These are phyloP conservation scores for Colinus virginianus DNA, from an alignment of 2,113 vertebrate genomes.

Conservation along the genomic window DNA sequence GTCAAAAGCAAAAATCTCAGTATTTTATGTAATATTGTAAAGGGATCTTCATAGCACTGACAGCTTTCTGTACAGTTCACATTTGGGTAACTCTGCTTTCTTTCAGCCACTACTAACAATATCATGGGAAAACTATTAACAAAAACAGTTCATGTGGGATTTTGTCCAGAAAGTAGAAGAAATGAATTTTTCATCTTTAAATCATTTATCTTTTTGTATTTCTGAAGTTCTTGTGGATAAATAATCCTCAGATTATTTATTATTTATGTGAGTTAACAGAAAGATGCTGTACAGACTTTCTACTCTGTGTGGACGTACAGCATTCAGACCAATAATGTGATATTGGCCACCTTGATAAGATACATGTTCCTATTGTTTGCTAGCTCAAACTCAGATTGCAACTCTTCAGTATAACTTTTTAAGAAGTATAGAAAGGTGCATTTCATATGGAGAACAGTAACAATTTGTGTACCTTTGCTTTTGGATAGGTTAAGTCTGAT, in stretches of 20 bases:
- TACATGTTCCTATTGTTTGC: background rate
- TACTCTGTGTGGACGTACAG: fast-evolving
- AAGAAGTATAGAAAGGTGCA: background rate
- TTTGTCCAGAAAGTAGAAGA: background rate
- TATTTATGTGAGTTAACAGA: background rate
- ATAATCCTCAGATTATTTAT: background rate
- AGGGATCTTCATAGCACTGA: background rate
- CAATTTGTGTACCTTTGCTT: background rate
- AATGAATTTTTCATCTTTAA: background rate
- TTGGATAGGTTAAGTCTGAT: slow-evolving; percentile 82
- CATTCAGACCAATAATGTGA: background rate
- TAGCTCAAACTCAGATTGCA: background rate
- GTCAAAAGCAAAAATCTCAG: background rate
- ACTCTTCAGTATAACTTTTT: background rate
- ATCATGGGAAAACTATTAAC: background rate
- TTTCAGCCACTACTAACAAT: background rate
- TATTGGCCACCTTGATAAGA: background rate
- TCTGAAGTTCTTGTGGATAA: background rate
- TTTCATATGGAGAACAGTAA: background rate
- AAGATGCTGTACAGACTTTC: background rate
- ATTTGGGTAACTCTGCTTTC: background rate
- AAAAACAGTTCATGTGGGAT: background rate
- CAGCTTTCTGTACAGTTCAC: background rate
- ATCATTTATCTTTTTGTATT: background rate
- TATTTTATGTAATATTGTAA: background rate